Evolutionary conservation across 2,888 invertebrate genomes (phyloP).

Genomic region (Gryllus longicercus): DNA sequence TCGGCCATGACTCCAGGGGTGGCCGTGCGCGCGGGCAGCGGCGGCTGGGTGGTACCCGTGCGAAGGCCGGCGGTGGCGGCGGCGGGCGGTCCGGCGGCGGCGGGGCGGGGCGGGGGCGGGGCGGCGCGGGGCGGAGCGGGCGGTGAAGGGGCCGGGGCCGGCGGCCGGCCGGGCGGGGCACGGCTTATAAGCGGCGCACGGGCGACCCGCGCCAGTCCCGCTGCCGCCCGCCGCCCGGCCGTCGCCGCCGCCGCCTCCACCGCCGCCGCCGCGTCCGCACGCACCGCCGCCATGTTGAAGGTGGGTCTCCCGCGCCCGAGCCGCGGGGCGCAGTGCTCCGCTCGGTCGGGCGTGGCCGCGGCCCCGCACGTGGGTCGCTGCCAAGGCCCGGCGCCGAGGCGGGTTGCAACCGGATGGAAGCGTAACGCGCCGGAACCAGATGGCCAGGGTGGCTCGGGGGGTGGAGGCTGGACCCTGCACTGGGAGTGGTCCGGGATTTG

Average conservation of each 20-base stretch:
- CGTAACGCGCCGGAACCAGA: too few species aligned
- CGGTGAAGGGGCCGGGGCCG: background rate
- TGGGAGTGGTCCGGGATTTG: too few species aligned
- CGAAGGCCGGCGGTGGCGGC: background rate
- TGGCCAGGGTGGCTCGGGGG: too few species aligned
- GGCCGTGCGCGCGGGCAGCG: background rate
- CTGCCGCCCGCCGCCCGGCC: background rate
- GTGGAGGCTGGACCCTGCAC: too few species aligned
- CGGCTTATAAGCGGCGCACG: background rate
- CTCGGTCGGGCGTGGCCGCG: background rate
- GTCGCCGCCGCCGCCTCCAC: background rate
- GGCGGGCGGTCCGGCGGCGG: background rate
- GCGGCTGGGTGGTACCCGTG: background rate
- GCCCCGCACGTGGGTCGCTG: background rate
- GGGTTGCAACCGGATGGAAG: background rate
- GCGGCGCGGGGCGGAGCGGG: background rate
- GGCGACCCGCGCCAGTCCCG: background rate
- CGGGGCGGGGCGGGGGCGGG: background rate
- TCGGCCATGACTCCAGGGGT: slow-evolving; percentile 6
- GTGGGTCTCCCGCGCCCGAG: background rate
- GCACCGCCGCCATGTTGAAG: slow-evolving; percentile 3
- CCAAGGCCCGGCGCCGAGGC: background rate
- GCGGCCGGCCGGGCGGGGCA: background rate
- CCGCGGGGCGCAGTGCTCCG: too few species aligned
- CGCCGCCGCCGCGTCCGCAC: background rate